These are phyloP conservation scores for Okamejei kenojei DNA, from an alignment of 2,797 vertebrate species.

Conservation along the genomic window DNA sequence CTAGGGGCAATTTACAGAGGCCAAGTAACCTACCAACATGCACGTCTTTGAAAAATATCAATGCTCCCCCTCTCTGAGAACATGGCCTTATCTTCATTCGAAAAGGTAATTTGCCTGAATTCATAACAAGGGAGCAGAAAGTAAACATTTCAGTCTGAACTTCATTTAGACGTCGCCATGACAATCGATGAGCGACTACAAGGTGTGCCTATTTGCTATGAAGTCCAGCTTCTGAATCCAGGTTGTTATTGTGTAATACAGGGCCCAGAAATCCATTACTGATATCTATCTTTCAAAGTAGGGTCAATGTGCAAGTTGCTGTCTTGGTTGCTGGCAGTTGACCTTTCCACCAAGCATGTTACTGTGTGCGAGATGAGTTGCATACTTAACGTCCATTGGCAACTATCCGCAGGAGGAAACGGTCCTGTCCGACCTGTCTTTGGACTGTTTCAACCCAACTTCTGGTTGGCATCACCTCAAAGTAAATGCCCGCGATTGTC, in stretches of 20 bases:
- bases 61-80: not conserved
- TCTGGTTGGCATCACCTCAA: not conserved
- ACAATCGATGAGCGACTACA: not conserved
- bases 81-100: not conserved
- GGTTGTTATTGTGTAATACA: conserved; percentile 9
- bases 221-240: conserved; percentile 11
- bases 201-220: conserved; percentile 28
- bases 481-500: not conserved
- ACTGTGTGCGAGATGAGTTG: not conserved
- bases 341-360: not conserved
- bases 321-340: not conserved
- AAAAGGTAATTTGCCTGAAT: not conserved
- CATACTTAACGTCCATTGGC: not conserved
- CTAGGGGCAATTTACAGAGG: too few species aligned
- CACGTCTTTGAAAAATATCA: not conserved
- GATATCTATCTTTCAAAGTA: not conserved
- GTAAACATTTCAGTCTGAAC: conserved; percentile 22
- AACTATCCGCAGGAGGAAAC: not conserved
- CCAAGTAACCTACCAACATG: too few species aligned
- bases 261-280: not conserved
- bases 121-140: not conserved
- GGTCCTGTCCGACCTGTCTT: not conserved
- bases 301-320: conserved; percentile 26
- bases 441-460: not conserved
- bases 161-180: not conserved